Conservation (phyloP, 2,113 vertebrate genomes). For the Prolemur simus region DNA sequence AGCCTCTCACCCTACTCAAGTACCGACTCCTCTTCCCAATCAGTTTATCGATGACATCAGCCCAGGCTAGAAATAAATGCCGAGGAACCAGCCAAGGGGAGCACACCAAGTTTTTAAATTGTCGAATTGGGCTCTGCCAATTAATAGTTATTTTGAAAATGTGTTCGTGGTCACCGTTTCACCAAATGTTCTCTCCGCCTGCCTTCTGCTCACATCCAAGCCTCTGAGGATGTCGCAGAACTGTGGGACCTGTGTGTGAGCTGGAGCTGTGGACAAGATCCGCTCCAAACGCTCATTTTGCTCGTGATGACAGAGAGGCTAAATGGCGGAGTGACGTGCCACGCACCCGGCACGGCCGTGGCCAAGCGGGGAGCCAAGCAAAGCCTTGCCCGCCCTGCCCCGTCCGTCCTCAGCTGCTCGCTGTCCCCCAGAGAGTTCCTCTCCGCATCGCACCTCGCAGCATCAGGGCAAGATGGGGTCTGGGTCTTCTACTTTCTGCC, state of each 20-base stretch:
- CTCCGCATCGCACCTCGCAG: neutral
- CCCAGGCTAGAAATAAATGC: constrained; percentile 4
- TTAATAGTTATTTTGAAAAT: neutral
- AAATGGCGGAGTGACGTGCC: neutral
- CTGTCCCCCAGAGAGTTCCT: too few relatives aligned
- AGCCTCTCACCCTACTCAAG: neutral
- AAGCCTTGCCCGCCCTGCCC: neutral
- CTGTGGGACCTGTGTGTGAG: too few relatives aligned
- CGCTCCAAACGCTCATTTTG: neutral
- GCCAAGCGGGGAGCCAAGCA: neutral
- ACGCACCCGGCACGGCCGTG: too few relatives aligned
- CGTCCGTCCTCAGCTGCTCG: neutral
- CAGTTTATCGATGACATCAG: neutral
- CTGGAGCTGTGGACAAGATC: neutral
- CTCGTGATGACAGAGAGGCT: neutral
- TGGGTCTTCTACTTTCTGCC: neutral
- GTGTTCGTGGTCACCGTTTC: neutral
- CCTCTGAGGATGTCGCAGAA: neutral
- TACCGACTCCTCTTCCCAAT: neutral
- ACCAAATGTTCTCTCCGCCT: neutral
- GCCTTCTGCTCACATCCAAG: neutral
- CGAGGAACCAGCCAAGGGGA: neutral
- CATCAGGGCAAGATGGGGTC: neutral
- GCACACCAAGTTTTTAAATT: neutral
- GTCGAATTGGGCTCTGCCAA: neutral